Conservation (phyloP, 2,113 vertebrate species). For the Eptatretus burgeri region DNA sequence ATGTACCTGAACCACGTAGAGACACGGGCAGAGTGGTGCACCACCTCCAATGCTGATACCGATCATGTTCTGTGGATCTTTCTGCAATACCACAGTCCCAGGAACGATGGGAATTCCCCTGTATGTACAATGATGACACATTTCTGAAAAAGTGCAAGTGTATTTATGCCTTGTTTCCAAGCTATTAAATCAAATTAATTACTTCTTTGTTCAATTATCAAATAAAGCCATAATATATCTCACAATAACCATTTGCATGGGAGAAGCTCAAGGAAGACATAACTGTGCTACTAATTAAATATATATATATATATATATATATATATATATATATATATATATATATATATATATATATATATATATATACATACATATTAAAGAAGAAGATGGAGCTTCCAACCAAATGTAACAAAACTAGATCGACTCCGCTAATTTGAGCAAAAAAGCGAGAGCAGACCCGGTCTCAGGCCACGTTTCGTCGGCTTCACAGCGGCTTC, state of each 20-base stretch:
- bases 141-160: no score
- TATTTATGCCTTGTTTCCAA: no score
- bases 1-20: constrained; percentile 87
- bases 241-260: no score
- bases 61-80: constrained; percentile 71
- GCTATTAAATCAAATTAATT: no score
- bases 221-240: no score
- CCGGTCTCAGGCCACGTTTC: no score
- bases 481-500: no score
- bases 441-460: no score
- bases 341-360: background rate
- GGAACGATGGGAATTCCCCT: constrained; percentile 89
- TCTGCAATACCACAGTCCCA: constrained; percentile 60
- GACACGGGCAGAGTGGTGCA: constrained; percentile 82
- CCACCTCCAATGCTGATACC: constrained; percentile 94
- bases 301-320: background rate
- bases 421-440: no score
- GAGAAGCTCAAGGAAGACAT: background rate
- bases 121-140: background rate
- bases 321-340: background rate
- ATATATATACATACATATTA: background rate
- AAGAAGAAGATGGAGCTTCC: no score
- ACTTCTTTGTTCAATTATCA: no score
- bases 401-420: no score
- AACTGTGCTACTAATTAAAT: background rate